Percentiles rank a stretch among this genome's conserved stretches.
Evolutionary conservation across 2,888 invertebrate genomes (phyloP).

Genomic region (Pandemis heparana): DNA sequence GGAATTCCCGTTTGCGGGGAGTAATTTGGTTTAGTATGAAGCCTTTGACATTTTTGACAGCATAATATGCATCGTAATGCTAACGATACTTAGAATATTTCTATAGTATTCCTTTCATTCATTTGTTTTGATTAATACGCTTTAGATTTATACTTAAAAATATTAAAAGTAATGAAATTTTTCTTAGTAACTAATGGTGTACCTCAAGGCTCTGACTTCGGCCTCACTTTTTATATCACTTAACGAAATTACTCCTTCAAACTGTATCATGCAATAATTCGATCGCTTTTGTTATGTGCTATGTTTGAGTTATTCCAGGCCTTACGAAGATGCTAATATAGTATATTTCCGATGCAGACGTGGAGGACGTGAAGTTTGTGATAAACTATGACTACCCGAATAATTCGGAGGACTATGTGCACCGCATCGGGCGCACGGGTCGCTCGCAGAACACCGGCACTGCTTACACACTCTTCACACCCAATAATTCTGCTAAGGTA

Average conservation of each 20-base stretch:
- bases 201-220: constrained; percentile 41
- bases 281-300: constrained; percentile 43
- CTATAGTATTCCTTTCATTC: neutral
- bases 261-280: constrained; percentile 28
- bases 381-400: constrained; percentile 99
- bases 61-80: neutral
- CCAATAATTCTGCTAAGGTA: constrained; percentile 93
- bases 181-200: constrained; percentile 23
- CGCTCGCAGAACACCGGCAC: constrained; percentile 97
- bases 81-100: neutral
- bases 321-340: constrained; percentile 15
- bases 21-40: constrained; percentile 48
- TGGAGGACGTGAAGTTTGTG: constrained; percentile 99
- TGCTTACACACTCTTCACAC: constrained; percentile 98
- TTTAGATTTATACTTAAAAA: neutral
- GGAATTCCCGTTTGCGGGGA: constrained; percentile 54
- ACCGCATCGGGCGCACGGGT: constrained; percentile 98
- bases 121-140: neutral
- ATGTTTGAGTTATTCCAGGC: constrained; percentile 10
- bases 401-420: constrained; percentile 98
- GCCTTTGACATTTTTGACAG: constrained; percentile 44
- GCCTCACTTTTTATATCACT: constrained; percentile 12
- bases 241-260: constrained; percentile 47
- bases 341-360: constrained; percentile 88
- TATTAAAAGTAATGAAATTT: neutral